Evolutionary conservation across 2,113 vertebrate species (phyloP).

Genomic region (Blennius ocellaris): DNA sequence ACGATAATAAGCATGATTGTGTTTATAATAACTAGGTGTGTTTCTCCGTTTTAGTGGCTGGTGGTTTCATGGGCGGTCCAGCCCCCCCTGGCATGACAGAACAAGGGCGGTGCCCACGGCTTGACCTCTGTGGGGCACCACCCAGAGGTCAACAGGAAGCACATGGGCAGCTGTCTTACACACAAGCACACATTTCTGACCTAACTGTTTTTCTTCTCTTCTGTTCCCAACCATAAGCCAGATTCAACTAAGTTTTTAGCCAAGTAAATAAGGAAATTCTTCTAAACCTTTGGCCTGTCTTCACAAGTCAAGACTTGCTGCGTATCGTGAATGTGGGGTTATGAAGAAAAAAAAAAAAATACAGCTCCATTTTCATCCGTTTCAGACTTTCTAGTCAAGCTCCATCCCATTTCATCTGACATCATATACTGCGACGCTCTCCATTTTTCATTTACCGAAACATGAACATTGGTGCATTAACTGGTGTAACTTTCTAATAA

Average conservation of each 20-base stretch:
- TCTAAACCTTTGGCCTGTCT: constrained; percentile 51
- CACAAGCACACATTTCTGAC: constrained; percentile 39
- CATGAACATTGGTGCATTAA: background rate
- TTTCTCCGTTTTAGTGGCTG: constrained; percentile 58
- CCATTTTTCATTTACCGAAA: background rate
- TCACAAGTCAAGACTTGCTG: constrained; percentile 61
- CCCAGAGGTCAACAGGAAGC: constrained; percentile 78
- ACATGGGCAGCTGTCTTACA: constrained; percentile 32
- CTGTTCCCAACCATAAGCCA: constrained; percentile 32
- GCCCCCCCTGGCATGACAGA: constrained; percentile 46
- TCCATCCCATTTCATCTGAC: constrained; percentile 2
- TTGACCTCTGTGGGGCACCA: constrained; percentile 62
- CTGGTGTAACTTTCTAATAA: background rate
- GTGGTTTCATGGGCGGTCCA: constrained; percentile 65
- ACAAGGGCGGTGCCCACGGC: constrained; percentile 51
- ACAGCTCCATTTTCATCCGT: constrained; percentile 23
- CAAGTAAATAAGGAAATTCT: constrained; percentile 65
- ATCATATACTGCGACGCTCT: background rate
- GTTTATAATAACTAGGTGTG: constrained; percentile 72
- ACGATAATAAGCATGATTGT: constrained; percentile 72
- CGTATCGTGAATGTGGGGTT: constrained; percentile 33
- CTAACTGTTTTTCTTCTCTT: background rate
- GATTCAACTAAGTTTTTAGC: constrained; percentile 42
- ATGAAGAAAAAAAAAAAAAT: constrained; percentile 44
- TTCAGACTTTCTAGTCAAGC: constrained; percentile 24